Percentiles rank a stretch among this genome's conserved stretches.
Conservation (phyloP, 2,797 vertebrate species). For the Ambastaia sidthimunki region DNA sequence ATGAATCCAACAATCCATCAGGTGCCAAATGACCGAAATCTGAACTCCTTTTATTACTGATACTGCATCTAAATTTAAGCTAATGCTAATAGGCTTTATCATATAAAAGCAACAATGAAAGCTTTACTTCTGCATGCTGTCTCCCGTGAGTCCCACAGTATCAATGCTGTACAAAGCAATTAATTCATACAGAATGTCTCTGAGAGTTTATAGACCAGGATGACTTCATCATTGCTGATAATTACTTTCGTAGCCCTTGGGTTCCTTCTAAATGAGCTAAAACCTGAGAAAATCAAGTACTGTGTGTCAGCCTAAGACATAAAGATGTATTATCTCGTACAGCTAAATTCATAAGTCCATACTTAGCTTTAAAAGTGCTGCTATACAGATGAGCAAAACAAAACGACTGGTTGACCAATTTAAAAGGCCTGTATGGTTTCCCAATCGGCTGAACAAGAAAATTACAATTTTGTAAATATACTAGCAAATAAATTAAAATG, state of each 20-base stretch:
- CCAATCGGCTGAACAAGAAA: too few species aligned
- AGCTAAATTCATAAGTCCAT: background rate
- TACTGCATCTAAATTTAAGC: constrained; percentile 45
- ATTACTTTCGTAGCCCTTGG: constrained; percentile 58
- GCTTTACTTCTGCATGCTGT: constrained; percentile 39
- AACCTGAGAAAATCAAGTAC: constrained; percentile 15
- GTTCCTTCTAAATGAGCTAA: constrained; percentile 42
- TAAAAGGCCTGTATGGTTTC: too few species aligned
- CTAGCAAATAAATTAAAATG: too few species aligned
- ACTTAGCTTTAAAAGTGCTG: constrained; percentile 7
- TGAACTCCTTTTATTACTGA: constrained; percentile 47
- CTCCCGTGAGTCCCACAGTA: constrained; percentile 48
- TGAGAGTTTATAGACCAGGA: constrained; percentile 47
- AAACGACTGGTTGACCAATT: too few species aligned
- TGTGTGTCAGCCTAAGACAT: background rate
- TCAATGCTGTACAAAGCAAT: constrained; percentile 57
- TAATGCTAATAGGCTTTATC: constrained; percentile 45
- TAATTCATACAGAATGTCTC: constrained; percentile 51
- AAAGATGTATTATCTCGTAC: constrained; percentile 10
- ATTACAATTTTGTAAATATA: too few species aligned
- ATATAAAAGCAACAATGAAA: constrained; percentile 44
- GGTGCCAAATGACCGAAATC: constrained; percentile 44
- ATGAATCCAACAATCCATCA: constrained; percentile 44
- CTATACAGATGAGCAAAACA: too few species aligned
- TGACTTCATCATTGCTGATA: constrained; percentile 62